Conservation (phyloP, 2,113 vertebrate species). For the Chaenogobius annularis region DNA sequence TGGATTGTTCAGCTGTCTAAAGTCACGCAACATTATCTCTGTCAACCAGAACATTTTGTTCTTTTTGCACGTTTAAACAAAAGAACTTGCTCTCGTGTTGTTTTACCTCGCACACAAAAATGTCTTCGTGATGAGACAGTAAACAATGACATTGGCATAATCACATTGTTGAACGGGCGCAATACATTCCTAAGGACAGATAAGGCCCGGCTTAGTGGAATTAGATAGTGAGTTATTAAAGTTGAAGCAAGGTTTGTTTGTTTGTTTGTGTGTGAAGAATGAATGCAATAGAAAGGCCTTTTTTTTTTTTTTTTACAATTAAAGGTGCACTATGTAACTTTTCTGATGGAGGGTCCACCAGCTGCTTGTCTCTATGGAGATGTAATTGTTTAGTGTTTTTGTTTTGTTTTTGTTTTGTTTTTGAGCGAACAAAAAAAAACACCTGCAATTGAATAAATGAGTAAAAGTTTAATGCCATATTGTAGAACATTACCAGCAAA, state of each 20-base stretch:
- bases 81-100: neutral
- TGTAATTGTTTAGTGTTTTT: no score
- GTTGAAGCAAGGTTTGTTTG: neutral
- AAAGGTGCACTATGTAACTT: no score
- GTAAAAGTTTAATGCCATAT: no score
- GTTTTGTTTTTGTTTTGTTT: no score
- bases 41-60: neutral
- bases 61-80: conserved; percentile 24
- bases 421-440: no score
- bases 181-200: neutral
- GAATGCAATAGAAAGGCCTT: neutral
- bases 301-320: neutral
- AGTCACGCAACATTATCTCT: conserved; percentile 25
- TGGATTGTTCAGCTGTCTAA: neutral
- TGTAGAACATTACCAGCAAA: no score
- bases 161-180: neutral
- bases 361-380: no score
- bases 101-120: neutral
- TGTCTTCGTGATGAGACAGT: neutral
- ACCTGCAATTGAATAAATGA: no score
- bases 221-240: neutral
- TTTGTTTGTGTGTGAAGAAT: neutral
- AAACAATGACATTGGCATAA: neutral
- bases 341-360: no score
- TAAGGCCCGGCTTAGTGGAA: neutral